Conservation (phyloP, 1,140 invertebrate species). For the Heliothis virescens region DNA sequence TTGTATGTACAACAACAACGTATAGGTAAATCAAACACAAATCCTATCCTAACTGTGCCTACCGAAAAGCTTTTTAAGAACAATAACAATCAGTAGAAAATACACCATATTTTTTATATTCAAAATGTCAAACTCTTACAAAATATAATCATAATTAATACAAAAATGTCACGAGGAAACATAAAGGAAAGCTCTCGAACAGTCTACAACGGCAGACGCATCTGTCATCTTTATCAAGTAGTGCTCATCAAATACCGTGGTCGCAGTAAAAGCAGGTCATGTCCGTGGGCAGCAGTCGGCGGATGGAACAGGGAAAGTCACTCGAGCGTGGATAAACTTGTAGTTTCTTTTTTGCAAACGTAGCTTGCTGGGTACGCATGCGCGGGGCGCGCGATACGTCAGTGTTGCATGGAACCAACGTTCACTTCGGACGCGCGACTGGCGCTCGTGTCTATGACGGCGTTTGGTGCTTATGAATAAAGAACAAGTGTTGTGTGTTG, state of each 20-base stretch:
- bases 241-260: slow-evolving; percentile 47
- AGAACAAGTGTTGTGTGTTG: slow-evolving; percentile 70
- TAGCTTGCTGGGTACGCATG: slow-evolving; percentile 73
- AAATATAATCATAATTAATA: background rate
- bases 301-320: slow-evolving; percentile 77
- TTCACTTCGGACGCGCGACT: slow-evolving; percentile 84
- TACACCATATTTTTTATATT: too few species aligned
- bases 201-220: background rate
- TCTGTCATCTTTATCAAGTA: background rate
- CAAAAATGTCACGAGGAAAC: background rate
- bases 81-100: too few species aligned
- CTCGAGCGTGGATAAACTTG: slow-evolving; percentile 66
- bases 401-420: slow-evolving; percentile 80
- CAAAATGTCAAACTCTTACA: background rate
- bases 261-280: slow-evolving; percentile 81
- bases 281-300: slow-evolving; percentile 64
- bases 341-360: slow-evolving; percentile 80
- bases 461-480: slow-evolving; percentile 72
- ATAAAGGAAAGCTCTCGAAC: background rate
- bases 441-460: slow-evolving; percentile 66
- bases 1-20: too few species aligned
- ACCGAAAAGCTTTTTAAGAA: too few species aligned
- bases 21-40: too few species aligned
- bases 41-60: too few species aligned
- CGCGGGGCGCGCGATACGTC: slow-evolving; percentile 74